Evolutionary conservation across 2,888 invertebrate genomes (phyloP), one percentile per base, ranked within the genome.

Genomic region (Pemphredon lugubris): DNA sequence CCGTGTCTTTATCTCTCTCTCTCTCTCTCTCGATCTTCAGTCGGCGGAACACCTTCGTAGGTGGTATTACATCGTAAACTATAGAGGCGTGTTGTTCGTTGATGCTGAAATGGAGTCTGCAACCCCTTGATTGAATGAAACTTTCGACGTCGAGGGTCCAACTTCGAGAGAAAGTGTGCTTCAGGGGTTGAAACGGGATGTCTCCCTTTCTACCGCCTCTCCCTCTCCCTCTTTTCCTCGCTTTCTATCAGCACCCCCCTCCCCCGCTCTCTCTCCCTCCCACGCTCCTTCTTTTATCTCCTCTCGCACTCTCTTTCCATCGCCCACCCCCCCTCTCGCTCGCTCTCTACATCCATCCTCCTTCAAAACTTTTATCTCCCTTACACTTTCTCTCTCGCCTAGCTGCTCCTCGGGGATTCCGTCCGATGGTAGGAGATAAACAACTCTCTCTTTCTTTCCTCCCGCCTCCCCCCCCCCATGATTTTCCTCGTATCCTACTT

Each of bases 41-140:
- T 26, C 21, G 23, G 44, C 30, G 16, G 18, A 20, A 16, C 40
- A 16, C 18, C 16, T 16, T 18, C 40, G 40, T 42, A 20, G 40
- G 18, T 20, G 18, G 40, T 42, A 42, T 18, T 42, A 42, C 40
- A 42, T 14, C 39, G 39, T 39, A 13, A 39, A 39, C n/a, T 39
- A 39, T 11, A 16, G n/a, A 40, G 30, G 5, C 2, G 30, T 23
- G 47, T 48, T 58, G 48, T 40, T 58, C 18, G 58, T 21, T 20
- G 39, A 21, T 40, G 53, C 26, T 39, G 48, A 30, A 30, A 58
- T 48, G 40, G 48, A 58, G 58, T 39, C 40, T 34, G 48, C 30
- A 48, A 18, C 32, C 42, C 9, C 65, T 55, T 70, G 65, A 65
- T 70, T 59, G 70, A 70, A 70, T 65, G 59, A 59, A 70, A 70